Conservation (phyloP, 2,113 vertebrate species). For the Hyperoodon ampullatus region DNA sequence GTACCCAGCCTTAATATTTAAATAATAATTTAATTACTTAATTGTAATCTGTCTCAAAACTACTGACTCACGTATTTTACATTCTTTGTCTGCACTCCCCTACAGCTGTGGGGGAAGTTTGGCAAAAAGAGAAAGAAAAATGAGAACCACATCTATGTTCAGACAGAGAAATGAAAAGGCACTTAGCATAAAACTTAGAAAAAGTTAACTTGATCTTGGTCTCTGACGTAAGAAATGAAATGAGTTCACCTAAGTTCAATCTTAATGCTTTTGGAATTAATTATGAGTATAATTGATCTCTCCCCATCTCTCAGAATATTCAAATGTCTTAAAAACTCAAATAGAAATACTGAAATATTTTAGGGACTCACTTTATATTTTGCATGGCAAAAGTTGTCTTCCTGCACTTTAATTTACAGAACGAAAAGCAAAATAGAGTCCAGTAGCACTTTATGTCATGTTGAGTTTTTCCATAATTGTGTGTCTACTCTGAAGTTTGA, state of each 20-base stretch:
- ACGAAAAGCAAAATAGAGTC: background rate
- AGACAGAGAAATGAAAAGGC: background rate
- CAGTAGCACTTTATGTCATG: background rate
- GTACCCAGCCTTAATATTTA: background rate
- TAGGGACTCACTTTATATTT: background rate
- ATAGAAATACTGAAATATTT: background rate
- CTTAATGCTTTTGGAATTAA: background rate
- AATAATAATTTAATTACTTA: background rate
- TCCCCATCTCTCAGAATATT: background rate
- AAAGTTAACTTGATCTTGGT: background rate
- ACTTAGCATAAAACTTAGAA: background rate
- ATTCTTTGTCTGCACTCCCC: background rate
- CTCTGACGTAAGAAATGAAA: background rate
- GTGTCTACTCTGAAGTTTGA: background rate
- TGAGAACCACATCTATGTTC: background rate
- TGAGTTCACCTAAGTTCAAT: background rate
- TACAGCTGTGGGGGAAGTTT: background rate
- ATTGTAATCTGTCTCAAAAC: background rate
- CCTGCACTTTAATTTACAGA: background rate
- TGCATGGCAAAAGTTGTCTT: background rate
- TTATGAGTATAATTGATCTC: background rate
- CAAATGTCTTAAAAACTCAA: background rate
- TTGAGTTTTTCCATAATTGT: background rate
- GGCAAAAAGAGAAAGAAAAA: background rate
- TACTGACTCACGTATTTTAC: background rate